Percentiles rank a stretch among this genome's conserved stretches.
phyloP scores from a whole-genome alignment of 2,113 vertebrate genomes.

The zebrafish (Danio rerio) region DNA sequence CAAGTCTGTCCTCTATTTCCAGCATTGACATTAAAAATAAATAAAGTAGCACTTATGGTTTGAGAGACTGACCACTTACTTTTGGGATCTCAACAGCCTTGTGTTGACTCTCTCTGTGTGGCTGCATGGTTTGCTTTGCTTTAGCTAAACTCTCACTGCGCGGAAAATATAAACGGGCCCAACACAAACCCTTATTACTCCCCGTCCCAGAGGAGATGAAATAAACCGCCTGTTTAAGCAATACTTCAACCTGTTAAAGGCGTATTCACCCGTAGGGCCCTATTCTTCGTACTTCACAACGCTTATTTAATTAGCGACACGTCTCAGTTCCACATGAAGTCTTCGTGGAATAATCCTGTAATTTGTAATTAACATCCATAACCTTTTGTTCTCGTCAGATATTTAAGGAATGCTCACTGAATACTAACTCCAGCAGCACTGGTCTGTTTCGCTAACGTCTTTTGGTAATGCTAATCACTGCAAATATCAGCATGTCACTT shows the following conservation, averaged over 20 bases:
- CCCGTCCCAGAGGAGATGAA: slow-evolving; percentile 7
- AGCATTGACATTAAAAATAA: slow-evolving; percentile 32
- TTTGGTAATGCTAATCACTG: slow-evolving; percentile 52
- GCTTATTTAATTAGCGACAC: slow-evolving; percentile 58
- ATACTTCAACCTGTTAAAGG: slow-evolving; percentile 45
- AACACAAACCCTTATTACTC: background rate
- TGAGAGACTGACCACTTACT: slow-evolving; percentile 14
- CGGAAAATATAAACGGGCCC: background rate
- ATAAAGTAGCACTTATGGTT: slow-evolving; percentile 35
- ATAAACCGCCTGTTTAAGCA: slow-evolving; percentile 40
- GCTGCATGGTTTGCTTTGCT: background rate
- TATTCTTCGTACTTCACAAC: slow-evolving; percentile 25
- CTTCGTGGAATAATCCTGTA: slow-evolving; percentile 38
- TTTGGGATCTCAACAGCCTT: background rate
- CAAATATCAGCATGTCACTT: slow-evolving; percentile 38
- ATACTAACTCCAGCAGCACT: slow-evolving; percentile 46
- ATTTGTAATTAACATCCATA: slow-evolving; percentile 59
- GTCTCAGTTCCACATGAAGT: slow-evolving; percentile 48
- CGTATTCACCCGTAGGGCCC: slow-evolving; percentile 9
- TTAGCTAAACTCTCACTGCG: background rate
- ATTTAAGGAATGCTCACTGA: slow-evolving; percentile 53
- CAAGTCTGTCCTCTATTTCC: slow-evolving; percentile 8
- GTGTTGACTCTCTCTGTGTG: slow-evolving; percentile 26
- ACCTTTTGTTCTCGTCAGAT: slow-evolving; percentile 57
- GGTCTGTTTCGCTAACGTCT: slow-evolving; percentile 54